Percentiles rank a stretch among this genome's conserved stretches.
These are phyloP conservation scores for Drosophila demipolita DNA, from an alignment of 2,888 invertebrate species.

Conservation along the genomic window DNA sequence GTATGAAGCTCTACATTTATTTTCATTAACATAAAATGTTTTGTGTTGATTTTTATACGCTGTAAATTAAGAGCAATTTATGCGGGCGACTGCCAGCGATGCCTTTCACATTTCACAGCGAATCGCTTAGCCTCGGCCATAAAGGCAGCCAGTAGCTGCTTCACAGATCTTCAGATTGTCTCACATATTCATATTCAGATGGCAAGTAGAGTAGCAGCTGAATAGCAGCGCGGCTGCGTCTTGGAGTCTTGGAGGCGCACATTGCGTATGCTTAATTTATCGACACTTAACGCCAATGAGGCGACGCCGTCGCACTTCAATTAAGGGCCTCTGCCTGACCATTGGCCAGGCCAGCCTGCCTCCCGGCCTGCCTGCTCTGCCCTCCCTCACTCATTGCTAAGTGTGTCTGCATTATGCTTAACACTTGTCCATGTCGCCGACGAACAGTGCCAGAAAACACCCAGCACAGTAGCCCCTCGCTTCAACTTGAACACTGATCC, in stretches of 20 bases:
- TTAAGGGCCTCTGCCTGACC: constrained; percentile 47
- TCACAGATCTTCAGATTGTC: constrained; percentile 30
- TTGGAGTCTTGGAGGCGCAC: constrained; percentile 30
- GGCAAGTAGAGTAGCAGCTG: background rate
- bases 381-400: constrained; percentile 11
- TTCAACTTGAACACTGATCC: background rate
- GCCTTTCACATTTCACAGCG: constrained; percentile 58
- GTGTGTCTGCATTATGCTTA: constrained; percentile 80
- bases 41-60: constrained; percentile 77
- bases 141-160: constrained; percentile 43
- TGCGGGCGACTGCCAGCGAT: constrained; percentile 44
- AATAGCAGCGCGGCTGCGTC: background rate
- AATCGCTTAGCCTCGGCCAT: constrained; percentile 38
- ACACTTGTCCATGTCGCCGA: constrained; percentile 75
- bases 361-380: background rate
- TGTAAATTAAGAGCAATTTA: constrained; percentile 75
- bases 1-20: constrained; percentile 52
- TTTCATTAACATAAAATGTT: constrained; percentile 82
- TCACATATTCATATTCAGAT: constrained; percentile 4
- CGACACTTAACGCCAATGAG: constrained; percentile 82
- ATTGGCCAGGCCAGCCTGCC: background rate
- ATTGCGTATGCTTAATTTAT: constrained; percentile 81
- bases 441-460: constrained; percentile 56
- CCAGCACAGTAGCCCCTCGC: constrained; percentile 41
- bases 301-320: constrained; percentile 75